A percentile compares a stretch with the other conserved stretches of the same genome.
Evolutionary conservation across 2,797 vertebrate genomes (phyloP).

Genomic region (Lemur catta): DNA sequence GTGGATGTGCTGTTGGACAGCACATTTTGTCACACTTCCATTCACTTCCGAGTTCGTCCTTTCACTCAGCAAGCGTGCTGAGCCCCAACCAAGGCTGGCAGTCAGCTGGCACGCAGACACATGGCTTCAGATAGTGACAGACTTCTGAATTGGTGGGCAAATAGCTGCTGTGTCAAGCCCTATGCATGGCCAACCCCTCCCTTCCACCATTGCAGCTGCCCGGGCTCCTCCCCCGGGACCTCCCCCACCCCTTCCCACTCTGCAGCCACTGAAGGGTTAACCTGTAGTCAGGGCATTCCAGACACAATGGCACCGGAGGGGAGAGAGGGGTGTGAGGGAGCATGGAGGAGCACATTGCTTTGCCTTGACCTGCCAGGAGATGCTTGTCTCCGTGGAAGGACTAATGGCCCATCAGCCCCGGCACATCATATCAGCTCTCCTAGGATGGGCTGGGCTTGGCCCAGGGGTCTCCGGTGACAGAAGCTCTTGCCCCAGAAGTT

Average conservation of each 20-base stretch:
- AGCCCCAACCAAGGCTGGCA: not conserved
- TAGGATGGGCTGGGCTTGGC: not conserved
- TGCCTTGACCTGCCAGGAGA: not conserved
- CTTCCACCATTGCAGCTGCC: not conserved
- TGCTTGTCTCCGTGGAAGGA: not conserved
- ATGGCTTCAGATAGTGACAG: not conserved
- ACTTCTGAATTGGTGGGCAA: not conserved
- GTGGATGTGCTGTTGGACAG: not conserved
- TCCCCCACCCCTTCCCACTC: fast-evolving
- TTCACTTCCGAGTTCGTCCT: not conserved
- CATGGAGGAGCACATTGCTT: not conserved
- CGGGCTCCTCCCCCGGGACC: not conserved
- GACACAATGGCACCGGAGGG: not conserved
- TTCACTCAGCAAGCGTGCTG: not conserved
- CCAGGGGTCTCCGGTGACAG: not conserved
- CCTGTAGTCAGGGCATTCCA: not conserved
- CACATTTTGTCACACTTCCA: not conserved
- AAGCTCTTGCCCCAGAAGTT: not conserved
- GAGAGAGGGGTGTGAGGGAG: not conserved
- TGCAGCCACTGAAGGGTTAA: not conserved
- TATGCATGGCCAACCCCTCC: not conserved
- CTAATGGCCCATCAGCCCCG: not conserved
- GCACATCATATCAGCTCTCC: not conserved
- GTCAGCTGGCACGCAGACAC: not conserved
- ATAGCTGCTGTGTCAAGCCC: not conserved